Percentiles rank a stretch among this genome's conserved stretches.
These are phyloP conservation scores for Brachionus paranguensis DNA, from an alignment of 1,140 invertebrate species.

Conservation along the genomic window DNA sequence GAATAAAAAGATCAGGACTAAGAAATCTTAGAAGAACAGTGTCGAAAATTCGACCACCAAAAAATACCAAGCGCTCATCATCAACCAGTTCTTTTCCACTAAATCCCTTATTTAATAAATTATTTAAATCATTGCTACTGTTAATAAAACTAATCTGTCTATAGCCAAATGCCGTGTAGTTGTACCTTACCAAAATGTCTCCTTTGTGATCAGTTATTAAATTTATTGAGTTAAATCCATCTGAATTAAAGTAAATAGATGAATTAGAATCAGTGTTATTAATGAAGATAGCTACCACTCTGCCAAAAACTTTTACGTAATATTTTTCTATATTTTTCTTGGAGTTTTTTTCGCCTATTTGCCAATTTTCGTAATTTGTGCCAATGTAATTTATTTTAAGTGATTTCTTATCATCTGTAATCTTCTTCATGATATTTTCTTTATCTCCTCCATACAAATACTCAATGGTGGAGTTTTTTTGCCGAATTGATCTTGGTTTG, in stretches of 20 bases:
- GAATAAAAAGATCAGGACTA: background rate
- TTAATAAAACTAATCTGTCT: slow-evolving; percentile 2
- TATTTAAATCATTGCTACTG: slow-evolving; percentile 2
- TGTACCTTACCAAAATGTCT: background rate
- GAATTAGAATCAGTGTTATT: background rate
- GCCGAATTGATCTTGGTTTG: background rate
- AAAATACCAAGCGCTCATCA: background rate
- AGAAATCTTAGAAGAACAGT: background rate
- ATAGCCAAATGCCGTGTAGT: background rate
- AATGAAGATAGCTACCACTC: background rate
- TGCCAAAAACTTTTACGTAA: background rate
- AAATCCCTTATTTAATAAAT: slow-evolving; percentile 3
- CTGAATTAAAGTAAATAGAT: slow-evolving; percentile 5
- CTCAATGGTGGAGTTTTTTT: background rate
- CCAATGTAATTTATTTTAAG: background rate
- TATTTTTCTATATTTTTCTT: background rate
- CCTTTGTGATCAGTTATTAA: slow-evolving; percentile 7
- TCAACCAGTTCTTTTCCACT: background rate
- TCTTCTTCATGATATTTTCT: background rate
- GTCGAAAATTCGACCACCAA: background rate
- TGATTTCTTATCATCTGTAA: background rate
- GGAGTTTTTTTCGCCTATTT: background rate
- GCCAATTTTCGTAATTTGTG: background rate
- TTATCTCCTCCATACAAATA: slow-evolving; percentile 1
- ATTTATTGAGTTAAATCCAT: background rate